Conservation (phyloP, 2,888 invertebrate genomes). For the Drosophila maculinotata region DNA sequence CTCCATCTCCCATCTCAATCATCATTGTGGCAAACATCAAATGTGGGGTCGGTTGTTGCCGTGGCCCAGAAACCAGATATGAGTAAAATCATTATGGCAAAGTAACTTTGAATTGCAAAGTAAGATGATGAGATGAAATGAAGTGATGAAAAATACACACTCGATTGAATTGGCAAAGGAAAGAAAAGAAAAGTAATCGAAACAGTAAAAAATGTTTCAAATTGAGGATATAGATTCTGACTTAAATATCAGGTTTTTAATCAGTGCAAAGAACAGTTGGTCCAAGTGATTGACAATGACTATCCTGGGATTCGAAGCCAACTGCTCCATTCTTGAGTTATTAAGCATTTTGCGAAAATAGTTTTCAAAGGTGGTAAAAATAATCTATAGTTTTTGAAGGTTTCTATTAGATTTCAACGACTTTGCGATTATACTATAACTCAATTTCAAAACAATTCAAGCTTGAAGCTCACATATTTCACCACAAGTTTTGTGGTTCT, state of each 20-base stretch:
- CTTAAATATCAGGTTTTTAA: too few species aligned
- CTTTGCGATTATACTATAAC: too few species aligned
- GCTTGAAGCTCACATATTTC: not conserved
- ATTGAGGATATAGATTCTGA: too few species aligned
- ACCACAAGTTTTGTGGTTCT: not conserved
- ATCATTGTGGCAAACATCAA: slow-evolving; percentile 34
- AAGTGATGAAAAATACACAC: slow-evolving; percentile 22
- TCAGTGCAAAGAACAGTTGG: too few species aligned
- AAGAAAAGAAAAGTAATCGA: not conserved
- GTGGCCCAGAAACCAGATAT: slow-evolving; percentile 45
- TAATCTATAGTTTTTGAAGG: not conserved
- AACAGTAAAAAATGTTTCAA: not conserved
- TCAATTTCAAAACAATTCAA: not conserved
- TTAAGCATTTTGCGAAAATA: too few species aligned
- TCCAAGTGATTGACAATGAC: too few species aligned
- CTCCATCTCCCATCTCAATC: slow-evolving; percentile 13
- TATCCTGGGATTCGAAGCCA: too few species aligned
- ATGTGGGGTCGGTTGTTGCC: slow-evolving; percentile 63
- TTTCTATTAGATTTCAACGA: not conserved
- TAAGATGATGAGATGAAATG: slow-evolving; percentile 28
- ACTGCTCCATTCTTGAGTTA: too few species aligned
- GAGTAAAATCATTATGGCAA: slow-evolving; percentile 23
- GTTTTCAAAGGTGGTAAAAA: too few species aligned
- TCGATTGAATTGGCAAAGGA: slow-evolving; percentile 2
- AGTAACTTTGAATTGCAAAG: slow-evolving; percentile 30